phyloP scores from a whole-genome alignment of 2,797 vertebrate species.

The Argya squamiceps region DNA sequence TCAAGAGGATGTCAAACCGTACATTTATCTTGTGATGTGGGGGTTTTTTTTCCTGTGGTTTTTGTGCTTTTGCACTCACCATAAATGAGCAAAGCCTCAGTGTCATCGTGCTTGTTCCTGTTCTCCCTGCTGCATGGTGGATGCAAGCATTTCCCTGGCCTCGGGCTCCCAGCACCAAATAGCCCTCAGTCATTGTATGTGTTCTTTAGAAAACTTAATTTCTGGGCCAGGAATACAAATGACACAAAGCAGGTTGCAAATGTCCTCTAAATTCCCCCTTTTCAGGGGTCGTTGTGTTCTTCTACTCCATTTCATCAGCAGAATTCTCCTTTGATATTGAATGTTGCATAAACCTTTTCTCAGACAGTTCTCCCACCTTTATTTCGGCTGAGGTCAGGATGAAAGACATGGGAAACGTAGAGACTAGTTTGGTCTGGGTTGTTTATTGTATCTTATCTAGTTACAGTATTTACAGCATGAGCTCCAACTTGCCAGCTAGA shows the following conservation, averaged over 20 bases:
- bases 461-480: too few relatives aligned
- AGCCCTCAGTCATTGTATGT: fast-evolving
- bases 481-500: too few relatives aligned
- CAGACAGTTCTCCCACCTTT: too few relatives aligned
- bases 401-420: too few relatives aligned
- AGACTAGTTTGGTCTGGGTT: too few relatives aligned
- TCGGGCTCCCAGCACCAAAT: not conserved
- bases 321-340: not conserved
- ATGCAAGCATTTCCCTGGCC: not conserved
- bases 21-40: not conserved
- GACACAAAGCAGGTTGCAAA: not conserved
- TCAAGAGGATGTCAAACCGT: not conserved
- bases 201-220: not conserved
- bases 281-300: not conserved
- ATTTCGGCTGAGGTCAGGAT: too few relatives aligned
- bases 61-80: not conserved
- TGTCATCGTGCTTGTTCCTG: not conserved
- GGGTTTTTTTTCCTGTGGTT: not conserved
- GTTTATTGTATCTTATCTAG: too few relatives aligned
- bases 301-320: not conserved
- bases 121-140: not conserved
- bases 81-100: not conserved
- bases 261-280: not conserved
- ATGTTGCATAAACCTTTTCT: too few relatives aligned
- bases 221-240: not conserved